These are phyloP conservation scores for Achatina immaculata DNA, from an alignment of 1,140 invertebrate genomes.

Conservation along the genomic window DNA sequence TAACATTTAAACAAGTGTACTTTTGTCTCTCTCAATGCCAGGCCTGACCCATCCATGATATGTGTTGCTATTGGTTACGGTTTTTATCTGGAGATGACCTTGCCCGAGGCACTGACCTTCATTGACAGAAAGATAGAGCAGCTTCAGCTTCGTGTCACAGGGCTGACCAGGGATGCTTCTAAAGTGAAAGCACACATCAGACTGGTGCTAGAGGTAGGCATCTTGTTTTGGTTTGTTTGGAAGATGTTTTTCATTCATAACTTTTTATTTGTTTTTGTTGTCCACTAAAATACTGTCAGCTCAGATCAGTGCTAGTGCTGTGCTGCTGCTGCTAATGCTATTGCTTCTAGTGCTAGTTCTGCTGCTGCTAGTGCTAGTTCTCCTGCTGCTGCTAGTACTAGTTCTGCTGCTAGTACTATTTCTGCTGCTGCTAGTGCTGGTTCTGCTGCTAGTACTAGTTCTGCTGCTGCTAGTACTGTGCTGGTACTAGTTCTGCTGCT, in stretches of 20 bases:
- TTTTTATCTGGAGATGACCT: constrained; percentile 81
- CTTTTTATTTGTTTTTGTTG: not conserved
- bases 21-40: constrained; percentile 40
- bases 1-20: no score
- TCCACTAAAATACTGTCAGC: not conserved
- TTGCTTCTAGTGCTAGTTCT: no score
- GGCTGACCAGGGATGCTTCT: constrained; percentile 78
- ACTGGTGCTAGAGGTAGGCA: constrained; percentile 74
- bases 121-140: constrained; percentile 80
- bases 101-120: constrained; percentile 80
- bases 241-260: no score
- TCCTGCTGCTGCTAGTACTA: no score
- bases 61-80: constrained; percentile 83
- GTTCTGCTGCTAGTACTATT: no score
- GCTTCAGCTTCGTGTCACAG: constrained; percentile 74
- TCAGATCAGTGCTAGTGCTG: not conserved
- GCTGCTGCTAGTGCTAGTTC: no score
- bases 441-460: no score
- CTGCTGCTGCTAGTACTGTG: no score
- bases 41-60: constrained; percentile 78
- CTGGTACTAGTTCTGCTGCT: no score
- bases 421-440: no score
- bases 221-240: not conserved
- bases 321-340: no score
- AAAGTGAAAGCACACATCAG: constrained; percentile 85